Base-by-base conservation (phyloP, 2,888 invertebrate species). In the Harpalus rufipes region DNA sequence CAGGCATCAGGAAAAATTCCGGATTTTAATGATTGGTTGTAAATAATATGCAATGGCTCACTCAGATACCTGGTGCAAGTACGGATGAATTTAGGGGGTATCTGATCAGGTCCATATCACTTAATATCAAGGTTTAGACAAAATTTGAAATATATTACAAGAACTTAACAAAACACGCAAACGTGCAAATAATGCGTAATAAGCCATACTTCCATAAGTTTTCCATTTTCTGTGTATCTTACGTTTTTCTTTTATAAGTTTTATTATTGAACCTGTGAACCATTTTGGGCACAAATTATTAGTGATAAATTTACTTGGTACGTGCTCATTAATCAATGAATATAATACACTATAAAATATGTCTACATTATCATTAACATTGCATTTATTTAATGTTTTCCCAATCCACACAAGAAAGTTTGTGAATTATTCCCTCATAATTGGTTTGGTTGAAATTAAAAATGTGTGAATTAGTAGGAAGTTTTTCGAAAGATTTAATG, bases 391-490 rank as follows among this genome's bases (percentile, higher is more conserved):
- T 32, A 65, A 39, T 1, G 6, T 65, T 65, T 21, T 18, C 1
- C 65, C 65, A 65, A 39, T 65, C 18, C 12, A 65, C 18, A 58
- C 58, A 58, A n/a, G 58, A 58, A 14, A 58, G 58, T 58, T 58
- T 58, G 2, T 14, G 7, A 58, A 16, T 14, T 58, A 16, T 14
- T 58, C 58, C 14, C 58, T 58, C 14, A 58, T 58, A 44, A 58
- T 7, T 58, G 7, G 58, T 5, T 58, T 58, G n/a, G 14, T 4
- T 58, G 5, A 58, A 58, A 16, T 58, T 58, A 1, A 58, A 58
- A 58, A 58, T 58, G 16, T 58, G 58, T 7, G n/a, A 14, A 58
- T 58, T 58, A 58, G 8, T 58, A 58, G 58, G 58, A 58, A 58
- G 58, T 5, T 58, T 1, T 14, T 14, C 7, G 14, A 58, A n/a